Conservation (phyloP, 2,888 invertebrate genomes). For the Macrophya alboannulata region DNA sequence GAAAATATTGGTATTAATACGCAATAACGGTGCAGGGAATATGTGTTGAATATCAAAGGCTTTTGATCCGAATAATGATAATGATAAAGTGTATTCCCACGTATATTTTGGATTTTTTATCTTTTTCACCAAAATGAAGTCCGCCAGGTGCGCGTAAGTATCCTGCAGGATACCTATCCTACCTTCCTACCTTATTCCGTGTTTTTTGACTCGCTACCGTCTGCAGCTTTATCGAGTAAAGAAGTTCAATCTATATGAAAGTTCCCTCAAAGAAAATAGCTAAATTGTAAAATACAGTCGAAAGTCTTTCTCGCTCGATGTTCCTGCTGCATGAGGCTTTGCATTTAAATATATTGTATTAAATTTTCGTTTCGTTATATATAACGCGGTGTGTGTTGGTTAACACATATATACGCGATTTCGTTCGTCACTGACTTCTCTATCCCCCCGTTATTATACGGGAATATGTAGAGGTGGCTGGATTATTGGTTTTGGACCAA, state of each 20-base stretch:
- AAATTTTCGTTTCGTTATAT: conserved; percentile 33
- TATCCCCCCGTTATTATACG: neutral
- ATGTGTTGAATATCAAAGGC: neutral
- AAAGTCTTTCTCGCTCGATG: neutral
- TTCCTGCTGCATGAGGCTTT: conserved; percentile 9
- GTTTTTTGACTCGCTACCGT: conserved; percentile 12
- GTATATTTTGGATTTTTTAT: conserved; percentile 13
- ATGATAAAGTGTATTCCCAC: conserved; percentile 9
- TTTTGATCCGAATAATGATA: neutral
- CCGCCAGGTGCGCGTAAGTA: conserved; percentile 23
- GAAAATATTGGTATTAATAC: neutral
- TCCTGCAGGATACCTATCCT: neutral
- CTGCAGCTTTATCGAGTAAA: conserved; percentile 15
- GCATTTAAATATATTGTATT: conserved; percentile 48
- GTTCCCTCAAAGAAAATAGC: conserved; percentile 12
- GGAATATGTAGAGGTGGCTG: conserved; percentile 2
- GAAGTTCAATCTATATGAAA: conserved; percentile 31
- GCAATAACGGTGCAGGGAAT: neutral
- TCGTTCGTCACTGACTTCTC: neutral
- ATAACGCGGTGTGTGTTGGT: neutral
- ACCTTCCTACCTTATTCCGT: neutral
- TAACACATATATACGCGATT: neutral
- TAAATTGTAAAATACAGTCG: conserved; percentile 35
- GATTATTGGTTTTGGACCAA: conserved; percentile 51
- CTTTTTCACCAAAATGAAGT: conserved; percentile 17